Conservation (phyloP, 37 sponge, comb jelly and placozoan species). For the Cliona cf. orientalis region DNA sequence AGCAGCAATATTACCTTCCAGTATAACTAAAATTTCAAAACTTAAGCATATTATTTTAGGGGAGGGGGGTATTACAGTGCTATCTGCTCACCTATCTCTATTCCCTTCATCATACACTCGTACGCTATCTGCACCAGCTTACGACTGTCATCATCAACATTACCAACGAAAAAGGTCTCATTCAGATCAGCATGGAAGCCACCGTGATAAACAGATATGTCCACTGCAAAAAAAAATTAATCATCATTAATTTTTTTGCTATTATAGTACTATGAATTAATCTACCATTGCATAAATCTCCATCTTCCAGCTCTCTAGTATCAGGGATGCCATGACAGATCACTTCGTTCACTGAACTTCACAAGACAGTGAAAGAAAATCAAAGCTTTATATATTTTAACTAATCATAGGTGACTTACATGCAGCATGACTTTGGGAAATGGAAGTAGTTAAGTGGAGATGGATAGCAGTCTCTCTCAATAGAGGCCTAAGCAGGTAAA, state of each 20-base stretch:
- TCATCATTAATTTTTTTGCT: too few species aligned
- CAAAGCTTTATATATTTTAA: too few species aligned
- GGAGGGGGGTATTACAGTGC: too few species aligned
- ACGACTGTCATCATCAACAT: conserved; percentile 76
- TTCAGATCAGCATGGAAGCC: conserved; percentile 98
- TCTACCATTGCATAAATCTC: conserved; percentile 96
- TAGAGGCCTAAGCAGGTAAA: conserved; percentile 83
- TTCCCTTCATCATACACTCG: conserved; percentile 89
- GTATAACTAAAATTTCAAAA: too few species aligned
- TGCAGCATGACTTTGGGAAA: conserved; percentile 97
- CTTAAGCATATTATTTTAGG: too few species aligned
- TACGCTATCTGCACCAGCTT: conserved; percentile 83
- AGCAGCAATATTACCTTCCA: too few species aligned
- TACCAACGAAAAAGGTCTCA: conserved; percentile 95
- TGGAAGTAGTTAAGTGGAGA: conserved; percentile 93
- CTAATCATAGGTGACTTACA: too few species aligned
- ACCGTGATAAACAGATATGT: conserved; percentile 79
- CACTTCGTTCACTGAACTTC: conserved; percentile 95
- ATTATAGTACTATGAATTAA: too few species aligned
- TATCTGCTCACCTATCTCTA: conserved; percentile 61
- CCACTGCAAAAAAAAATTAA: too few species aligned
- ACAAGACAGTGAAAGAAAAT: neutral
- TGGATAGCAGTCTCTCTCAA: conserved; percentile 94
- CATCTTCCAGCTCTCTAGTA: conserved; percentile 82
- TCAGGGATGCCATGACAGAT: conserved; percentile 99